Conservation (phyloP, 2,888 invertebrate species). For the Eilema sororculum region DNA sequence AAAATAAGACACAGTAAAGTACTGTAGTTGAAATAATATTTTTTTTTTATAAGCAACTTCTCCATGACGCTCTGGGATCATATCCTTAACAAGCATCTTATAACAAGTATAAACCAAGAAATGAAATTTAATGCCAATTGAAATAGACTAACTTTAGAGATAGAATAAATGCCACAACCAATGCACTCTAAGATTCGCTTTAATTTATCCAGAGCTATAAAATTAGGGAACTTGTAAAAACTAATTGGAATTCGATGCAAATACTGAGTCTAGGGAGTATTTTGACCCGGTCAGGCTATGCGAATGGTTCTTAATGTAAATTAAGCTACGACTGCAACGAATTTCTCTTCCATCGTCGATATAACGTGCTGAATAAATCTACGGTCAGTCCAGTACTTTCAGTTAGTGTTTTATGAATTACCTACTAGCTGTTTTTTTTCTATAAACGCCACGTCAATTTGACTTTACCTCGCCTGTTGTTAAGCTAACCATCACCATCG, state of each 20-base stretch:
- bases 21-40: neutral
- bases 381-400: neutral
- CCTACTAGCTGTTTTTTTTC: neutral
- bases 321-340: constrained; percentile 63
- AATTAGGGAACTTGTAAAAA: constrained; percentile 77
- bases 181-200: neutral
- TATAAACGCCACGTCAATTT: too few relatives aligned
- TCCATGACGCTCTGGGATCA: neutral
- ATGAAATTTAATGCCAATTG: neutral
- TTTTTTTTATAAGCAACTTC: neutral
- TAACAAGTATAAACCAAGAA: neutral
- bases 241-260: constrained; percentile 82
- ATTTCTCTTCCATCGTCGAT: constrained; percentile 64
- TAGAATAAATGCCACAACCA: neutral
- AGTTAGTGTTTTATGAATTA: neutral
- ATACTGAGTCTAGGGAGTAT: constrained; percentile 65
- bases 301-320: constrained; percentile 79
- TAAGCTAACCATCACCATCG: too few relatives aligned
- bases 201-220: constrained; percentile 18
- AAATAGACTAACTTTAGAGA: neutral
- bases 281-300: constrained; percentile 63
- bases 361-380: constrained; percentile 35
- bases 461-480: too few relatives aligned
- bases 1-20: too few relatives aligned
- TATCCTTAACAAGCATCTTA: neutral